Evolutionary conservation across 2,797 vertebrate species (phyloP).

Genomic region (Podarcis lilfordi): DNA sequence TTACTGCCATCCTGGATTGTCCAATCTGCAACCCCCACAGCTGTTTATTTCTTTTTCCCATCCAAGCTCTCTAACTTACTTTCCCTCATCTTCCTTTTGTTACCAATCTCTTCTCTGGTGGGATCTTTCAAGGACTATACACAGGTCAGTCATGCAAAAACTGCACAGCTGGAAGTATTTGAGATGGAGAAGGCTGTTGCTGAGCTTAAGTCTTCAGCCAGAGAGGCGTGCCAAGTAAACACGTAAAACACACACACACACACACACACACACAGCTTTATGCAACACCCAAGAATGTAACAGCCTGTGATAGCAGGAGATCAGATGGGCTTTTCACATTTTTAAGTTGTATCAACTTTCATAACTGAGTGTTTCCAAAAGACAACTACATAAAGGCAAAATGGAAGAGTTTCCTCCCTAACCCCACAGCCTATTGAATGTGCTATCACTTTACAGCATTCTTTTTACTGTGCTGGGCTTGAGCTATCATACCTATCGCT

Average conservation of each 20-base stretch:
- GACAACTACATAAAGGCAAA: not conserved
- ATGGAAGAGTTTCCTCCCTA: too few species aligned
- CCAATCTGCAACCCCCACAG: not conserved
- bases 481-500: not conserved
- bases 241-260: not conserved
- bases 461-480: not conserved
- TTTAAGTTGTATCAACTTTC: not conserved
- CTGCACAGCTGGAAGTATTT: not conserved
- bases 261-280: not conserved
- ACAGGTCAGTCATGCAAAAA: not conserved
- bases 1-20: not conserved
- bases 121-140: not conserved
- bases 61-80: not conserved
- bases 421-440: not conserved
- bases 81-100: not conserved
- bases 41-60: not conserved
- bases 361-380: not conserved
- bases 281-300: not conserved
- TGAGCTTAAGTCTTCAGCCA: not conserved
- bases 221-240: not conserved
- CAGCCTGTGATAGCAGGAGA: not conserved
- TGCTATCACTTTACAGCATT: not conserved
- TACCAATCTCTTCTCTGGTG: not conserved
- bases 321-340: not conserved
- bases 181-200: not conserved